A percentile compares a stretch with the other conserved stretches of the same genome.
phyloP scores from a whole-genome alignment of 2,113 vertebrate genomes.

The Pao palembangensis region DNA sequence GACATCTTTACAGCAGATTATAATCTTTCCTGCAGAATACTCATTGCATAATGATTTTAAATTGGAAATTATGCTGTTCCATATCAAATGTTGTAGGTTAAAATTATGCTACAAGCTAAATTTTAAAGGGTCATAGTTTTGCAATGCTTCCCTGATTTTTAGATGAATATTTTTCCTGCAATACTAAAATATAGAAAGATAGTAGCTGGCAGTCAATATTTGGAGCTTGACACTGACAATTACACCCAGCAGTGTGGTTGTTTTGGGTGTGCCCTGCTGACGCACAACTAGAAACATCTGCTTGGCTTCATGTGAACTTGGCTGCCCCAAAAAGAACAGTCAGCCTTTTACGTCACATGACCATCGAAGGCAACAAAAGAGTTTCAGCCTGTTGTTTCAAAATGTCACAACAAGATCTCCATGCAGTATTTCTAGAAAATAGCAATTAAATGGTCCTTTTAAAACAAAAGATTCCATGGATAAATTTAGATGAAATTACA shows the following conservation, averaged over 20 bases:
- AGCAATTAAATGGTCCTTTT: not conserved
- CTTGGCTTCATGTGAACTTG: conserved; percentile 55
- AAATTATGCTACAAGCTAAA: not conserved
- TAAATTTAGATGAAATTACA: too few relatives aligned
- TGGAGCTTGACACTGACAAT: conserved; percentile 63
- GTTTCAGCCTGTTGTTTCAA: conserved; percentile 32
- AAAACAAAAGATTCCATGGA: not conserved
- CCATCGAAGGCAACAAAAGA: conserved; percentile 56
- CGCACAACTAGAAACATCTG: conserved; percentile 72
- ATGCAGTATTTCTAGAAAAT: too few relatives aligned
- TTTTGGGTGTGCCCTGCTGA: conserved; percentile 68
- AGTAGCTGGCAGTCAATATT: conserved; percentile 51
- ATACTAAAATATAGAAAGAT: conserved; percentile 23
- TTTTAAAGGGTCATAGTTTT: not conserved
- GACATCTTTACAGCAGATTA: too few relatives aligned
- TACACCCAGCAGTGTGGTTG: conserved; percentile 64
- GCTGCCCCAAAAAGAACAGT: conserved; percentile 32
- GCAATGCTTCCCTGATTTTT: not conserved
- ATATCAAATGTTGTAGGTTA: not conserved
- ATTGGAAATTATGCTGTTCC: not conserved
- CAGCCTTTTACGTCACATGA: conserved; percentile 51
- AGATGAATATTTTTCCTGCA: not conserved
- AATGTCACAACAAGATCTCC: not conserved
- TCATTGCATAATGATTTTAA: too few relatives aligned
- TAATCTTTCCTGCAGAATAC: too few relatives aligned